phyloP scores from a whole-genome alignment of 2,888 invertebrate genomes.

The Diogma glabrata region DNA sequence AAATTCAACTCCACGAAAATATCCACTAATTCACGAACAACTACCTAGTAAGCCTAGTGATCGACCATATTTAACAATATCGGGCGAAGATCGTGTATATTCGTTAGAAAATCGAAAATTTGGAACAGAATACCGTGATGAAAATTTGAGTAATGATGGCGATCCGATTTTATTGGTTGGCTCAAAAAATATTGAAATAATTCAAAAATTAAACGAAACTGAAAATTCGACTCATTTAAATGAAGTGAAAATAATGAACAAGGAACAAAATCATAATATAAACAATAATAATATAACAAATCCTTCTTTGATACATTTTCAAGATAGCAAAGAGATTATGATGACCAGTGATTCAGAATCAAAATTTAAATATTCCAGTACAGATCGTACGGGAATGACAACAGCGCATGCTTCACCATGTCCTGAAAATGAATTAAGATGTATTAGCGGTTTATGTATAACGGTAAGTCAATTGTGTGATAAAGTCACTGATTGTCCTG shows the following conservation, averaged over 20 bases:
- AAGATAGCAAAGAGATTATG: conserved; percentile 47
- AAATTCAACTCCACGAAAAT: conserved; percentile 26
- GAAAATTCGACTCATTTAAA: not conserved
- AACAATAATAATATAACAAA: not conserved
- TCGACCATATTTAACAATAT: conserved; percentile 22
- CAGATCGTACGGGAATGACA: conserved; percentile 15
- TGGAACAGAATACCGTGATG: conserved; percentile 15
- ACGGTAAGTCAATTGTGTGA: conserved; percentile 51
- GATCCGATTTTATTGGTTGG: conserved; percentile 17
- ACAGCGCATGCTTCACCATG: conserved; percentile 38
- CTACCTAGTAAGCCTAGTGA: conserved; percentile 27
- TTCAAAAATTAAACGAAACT: conserved; percentile 18
- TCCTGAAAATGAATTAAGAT: conserved; percentile 45
- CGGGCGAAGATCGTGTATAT: conserved; percentile 22
- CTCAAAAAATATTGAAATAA: conserved; percentile 18
- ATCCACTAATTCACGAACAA: conserved; percentile 32
- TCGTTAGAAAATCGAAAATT: conserved; percentile 8
- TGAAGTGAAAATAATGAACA: too few species aligned
- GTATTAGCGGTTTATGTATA: conserved; percentile 52
- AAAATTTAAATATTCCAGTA: conserved; percentile 32
- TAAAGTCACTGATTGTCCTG: conserved; percentile 44
- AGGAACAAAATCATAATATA: too few species aligned
- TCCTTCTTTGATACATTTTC: conserved; percentile 38
- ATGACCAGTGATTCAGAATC: conserved; percentile 45
- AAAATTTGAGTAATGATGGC: conserved; percentile 12